phyloP scores from a whole-genome alignment of 2,113 vertebrate genomes.

The Barbus barbus region DNA sequence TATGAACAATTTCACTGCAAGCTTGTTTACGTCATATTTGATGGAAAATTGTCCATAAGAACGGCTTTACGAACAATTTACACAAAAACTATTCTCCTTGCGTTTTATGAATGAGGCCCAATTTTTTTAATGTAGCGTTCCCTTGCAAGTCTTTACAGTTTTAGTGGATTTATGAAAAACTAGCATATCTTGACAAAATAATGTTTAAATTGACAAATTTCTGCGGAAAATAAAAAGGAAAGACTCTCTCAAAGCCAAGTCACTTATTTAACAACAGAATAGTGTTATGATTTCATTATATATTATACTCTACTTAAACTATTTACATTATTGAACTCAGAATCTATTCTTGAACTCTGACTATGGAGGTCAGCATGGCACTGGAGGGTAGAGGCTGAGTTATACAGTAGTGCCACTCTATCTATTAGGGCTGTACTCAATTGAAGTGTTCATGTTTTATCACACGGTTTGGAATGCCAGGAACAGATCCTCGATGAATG shows the following conservation, averaged over 20 bases:
- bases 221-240: conserved; percentile 30
- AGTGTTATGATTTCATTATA: too few relatives aligned
- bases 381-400: conserved; percentile 30
- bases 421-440: not conserved
- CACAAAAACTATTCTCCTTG: not conserved
- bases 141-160: conserved; percentile 8
- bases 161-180: conserved; percentile 12
- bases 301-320: conserved; percentile 81
- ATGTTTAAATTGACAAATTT: conserved; percentile 36
- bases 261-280: conserved; percentile 43
- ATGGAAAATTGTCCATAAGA: not conserved
- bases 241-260: conserved; percentile 39
- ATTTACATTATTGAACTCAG: conserved; percentile 74
- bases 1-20: not conserved
- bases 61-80: not conserved
- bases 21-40: not conserved
- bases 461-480: not conserved
- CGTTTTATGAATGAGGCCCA: not conserved
- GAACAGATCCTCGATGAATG: not conserved
- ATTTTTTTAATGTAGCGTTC: not conserved
- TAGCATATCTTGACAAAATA: conserved; percentile 4
- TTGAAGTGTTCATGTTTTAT: not conserved
- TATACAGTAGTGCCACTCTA: conserved; percentile 41
- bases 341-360: conserved; percentile 40
- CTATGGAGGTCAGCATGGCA: conserved; percentile 47